Evolutionary conservation across 2,113 vertebrate species (phyloP), one percentile per base, ranked within the genome.

Genomic region (Corynorhinus townsendii): DNA sequence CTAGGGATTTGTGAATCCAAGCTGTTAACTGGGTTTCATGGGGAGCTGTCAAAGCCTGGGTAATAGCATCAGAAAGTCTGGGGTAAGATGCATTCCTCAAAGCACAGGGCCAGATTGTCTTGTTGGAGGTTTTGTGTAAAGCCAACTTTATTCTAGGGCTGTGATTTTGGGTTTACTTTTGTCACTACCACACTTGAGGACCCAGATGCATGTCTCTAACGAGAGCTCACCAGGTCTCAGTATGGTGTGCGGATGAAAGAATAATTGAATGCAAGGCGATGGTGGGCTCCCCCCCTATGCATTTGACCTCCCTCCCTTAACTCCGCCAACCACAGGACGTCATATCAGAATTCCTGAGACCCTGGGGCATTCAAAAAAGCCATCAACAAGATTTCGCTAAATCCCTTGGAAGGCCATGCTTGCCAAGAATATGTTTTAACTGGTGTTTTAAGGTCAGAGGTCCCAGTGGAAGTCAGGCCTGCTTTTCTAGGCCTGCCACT

Each of bases 21-120:
- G 88, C 79, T 96, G 68, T 96, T 96, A 85, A 76, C 76, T 43
- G 66, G 28, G 47, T 85, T 91, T 97, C 45, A 49, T 24, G 47
- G 84, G 83, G 76, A 75, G 59, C 35, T 86, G 68, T 90, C 77
- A 66, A 94, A 73, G 73, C 22, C 73, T 16, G 0, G 87, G 69
- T 73, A 93, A 93, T 71, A 38, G 28, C 62, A 19, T 93, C 54
- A 30, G 62, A 92, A 83, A 88, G 76, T 88, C 16, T 14, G 47
- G 92, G 80, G 68, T 68, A 80, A n/a, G 68, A 64, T 5, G 16
- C 16, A 28, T 79, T 73, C 72, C 59, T 75, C 75, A 95, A 80
- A 73, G 24, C 56, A 43, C 30, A 75, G 40, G 49, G n/a, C 64
- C 11, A 30, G 43, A 71, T 38, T 54, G 47, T 82, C 56, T 92